Percentiles rank a stretch among this genome's conserved stretches.
Evolutionary conservation across 2,797 vertebrate genomes (phyloP).

Genomic region (Lagocephalus sceleratus): DNA sequence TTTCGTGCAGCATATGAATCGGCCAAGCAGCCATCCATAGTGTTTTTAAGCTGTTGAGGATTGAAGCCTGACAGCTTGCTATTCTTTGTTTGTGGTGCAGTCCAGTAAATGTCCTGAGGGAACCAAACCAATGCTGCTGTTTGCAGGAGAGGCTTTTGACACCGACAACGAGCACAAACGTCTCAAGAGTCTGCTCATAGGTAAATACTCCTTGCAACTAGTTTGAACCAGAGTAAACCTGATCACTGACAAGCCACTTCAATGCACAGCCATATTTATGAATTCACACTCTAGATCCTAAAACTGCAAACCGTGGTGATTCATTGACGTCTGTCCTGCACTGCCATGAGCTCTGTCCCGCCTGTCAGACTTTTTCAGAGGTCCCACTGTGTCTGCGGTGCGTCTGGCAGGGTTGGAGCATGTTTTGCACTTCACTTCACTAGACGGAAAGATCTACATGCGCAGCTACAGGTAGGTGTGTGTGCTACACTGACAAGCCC

Average conservation of each 20-base stretch:
- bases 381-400: slow-evolving; percentile 82
- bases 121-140: slow-evolving; percentile 94
- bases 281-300: too few relatives aligned
- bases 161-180: slow-evolving; percentile 82
- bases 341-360: not conserved
- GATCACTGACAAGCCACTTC: too few relatives aligned
- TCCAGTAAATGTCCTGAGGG: slow-evolving; percentile 87
- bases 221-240: too few relatives aligned
- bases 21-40: too few relatives aligned
- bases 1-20: too few relatives aligned
- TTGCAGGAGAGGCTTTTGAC: slow-evolving; percentile 90
- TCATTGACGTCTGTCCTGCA: too few relatives aligned
- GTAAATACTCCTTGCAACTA: slow-evolving; percentile 62
- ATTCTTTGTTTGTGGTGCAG: slow-evolving; percentile 57
- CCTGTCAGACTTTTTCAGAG: slow-evolving; percentile 90
- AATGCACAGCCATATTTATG: too few relatives aligned
- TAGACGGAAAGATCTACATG: slow-evolving; percentile 90
- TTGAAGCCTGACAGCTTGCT: not conserved
- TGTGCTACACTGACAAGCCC: too few relatives aligned
- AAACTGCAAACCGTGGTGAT: too few relatives aligned
- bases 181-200: slow-evolving; percentile 87
- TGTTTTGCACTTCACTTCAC: slow-evolving; percentile 88
- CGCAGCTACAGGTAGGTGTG: slow-evolving; percentile 89
- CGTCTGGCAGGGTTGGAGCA: slow-evolving; percentile 91
- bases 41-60: not conserved